These are phyloP conservation scores for Cecidostiba fungosa DNA, from an alignment of 2,888 invertebrate genomes.

Conservation along the genomic window DNA sequence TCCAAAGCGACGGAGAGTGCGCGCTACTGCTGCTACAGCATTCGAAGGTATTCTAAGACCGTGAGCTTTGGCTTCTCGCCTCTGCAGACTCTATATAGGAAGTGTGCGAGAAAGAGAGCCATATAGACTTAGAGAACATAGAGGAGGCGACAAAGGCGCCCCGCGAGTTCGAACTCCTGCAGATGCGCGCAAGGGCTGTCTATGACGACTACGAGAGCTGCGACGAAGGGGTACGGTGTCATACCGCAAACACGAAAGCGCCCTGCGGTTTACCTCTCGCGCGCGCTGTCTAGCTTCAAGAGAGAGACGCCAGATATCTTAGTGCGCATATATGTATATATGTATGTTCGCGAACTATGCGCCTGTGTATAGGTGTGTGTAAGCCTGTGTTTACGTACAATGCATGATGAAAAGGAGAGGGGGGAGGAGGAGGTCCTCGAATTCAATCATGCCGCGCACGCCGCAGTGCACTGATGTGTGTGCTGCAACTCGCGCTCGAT, in stretches of 20 bases:
- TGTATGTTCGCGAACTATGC: neutral
- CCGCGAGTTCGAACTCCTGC: neutral
- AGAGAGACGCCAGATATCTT: neutral
- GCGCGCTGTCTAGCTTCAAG: neutral
- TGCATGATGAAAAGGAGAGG: neutral
- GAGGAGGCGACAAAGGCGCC: neutral
- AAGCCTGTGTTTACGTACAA: neutral
- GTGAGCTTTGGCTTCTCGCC: conserved; percentile 34
- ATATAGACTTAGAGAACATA: neutral
- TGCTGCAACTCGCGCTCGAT: neutral
- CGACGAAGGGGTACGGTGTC: conserved; percentile 44
- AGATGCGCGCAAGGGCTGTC: conserved; percentile 6
- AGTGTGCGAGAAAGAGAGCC: neutral
- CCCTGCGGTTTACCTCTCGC: conserved; percentile 29
- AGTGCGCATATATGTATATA: no score
- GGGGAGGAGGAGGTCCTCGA: conserved; percentile 34
- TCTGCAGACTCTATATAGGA: neutral
- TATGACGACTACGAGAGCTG: conserved; percentile 3
- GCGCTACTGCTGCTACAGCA: neutral
- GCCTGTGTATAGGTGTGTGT: neutral
- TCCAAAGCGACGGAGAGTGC: neutral
- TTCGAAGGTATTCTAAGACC: conserved; percentile 37
- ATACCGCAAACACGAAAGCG: conserved; percentile 53
- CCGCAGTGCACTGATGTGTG: neutral
- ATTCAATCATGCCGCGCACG: conserved; percentile 51